Conservation (phyloP, 2,888 invertebrate genomes). For the Marronus borbonicus region DNA sequence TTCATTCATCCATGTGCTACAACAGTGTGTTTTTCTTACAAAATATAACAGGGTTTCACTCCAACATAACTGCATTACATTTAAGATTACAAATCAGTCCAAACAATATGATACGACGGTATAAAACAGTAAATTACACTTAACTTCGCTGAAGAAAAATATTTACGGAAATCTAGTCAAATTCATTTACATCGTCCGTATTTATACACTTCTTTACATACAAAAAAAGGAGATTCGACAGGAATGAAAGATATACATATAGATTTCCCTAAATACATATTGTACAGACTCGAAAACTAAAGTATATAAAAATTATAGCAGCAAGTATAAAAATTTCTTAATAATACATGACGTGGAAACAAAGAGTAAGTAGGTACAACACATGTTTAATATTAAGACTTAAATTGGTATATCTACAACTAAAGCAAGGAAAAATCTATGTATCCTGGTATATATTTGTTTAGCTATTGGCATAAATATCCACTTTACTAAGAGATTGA, state of each 20-base stretch:
- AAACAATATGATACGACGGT: constrained; percentile 35
- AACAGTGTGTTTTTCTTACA: constrained; percentile 67
- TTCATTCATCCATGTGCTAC: constrained; percentile 69
- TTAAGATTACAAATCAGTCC: constrained; percentile 52
- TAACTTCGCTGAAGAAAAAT: constrained; percentile 20
- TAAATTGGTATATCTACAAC: constrained; percentile 40
- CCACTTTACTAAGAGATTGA: neutral
- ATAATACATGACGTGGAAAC: constrained; percentile 13
- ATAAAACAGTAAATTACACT: constrained; percentile 44
- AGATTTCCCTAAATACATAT: constrained; percentile 36
- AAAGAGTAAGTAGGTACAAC: neutral
- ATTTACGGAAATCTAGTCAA: constrained; percentile 43
- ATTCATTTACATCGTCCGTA: constrained; percentile 24
- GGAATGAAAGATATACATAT: constrained; percentile 41
- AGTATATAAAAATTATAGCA: constrained; percentile 31
- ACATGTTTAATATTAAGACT: constrained; percentile 48
- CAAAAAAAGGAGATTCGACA: constrained; percentile 48
- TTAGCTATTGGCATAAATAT: too few relatives aligned
- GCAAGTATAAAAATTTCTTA: constrained; percentile 34
- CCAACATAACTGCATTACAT: constrained; percentile 58
- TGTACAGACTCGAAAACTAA: constrained; percentile 33
- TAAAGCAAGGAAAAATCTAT: neutral
- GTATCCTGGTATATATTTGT: too few relatives aligned
- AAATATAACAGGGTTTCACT: constrained; percentile 65
- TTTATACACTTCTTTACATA: constrained; percentile 44